Percentiles rank a stretch among this genome's conserved stretches.
Conservation (phyloP, 1,140 invertebrate genomes). For the Drosophila nigrodunni region DNA sequence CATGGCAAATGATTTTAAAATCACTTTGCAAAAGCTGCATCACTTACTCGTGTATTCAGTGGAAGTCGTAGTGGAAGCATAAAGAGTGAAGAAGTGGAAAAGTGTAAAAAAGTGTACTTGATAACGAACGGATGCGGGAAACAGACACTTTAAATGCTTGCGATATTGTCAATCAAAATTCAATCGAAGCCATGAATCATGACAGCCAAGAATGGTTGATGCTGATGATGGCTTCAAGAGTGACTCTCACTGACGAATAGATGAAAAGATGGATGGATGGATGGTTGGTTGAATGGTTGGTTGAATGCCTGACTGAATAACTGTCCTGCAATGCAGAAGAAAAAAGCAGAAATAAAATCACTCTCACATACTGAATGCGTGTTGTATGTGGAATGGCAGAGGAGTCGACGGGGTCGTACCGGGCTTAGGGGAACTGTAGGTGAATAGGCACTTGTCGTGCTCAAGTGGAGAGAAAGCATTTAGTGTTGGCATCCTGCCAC, state of each 20-base stretch:
- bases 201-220: conserved; percentile 58
- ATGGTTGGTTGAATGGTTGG: background rate
- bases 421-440: conserved; percentile 16
- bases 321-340: conserved; percentile 45
- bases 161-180: conserved; percentile 85
- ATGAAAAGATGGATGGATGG: conserved; percentile 38
- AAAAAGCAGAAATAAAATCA: conserved; percentile 66
- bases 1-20: conserved; percentile 82
- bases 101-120: conserved; percentile 29
- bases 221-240: conserved; percentile 70
- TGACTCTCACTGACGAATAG: conserved; percentile 62
- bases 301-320: conserved; percentile 5
- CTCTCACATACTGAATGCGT: conserved; percentile 67
- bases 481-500: conserved; percentile 69
- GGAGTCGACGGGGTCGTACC: too few relatives aligned
- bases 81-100: conserved; percentile 3
- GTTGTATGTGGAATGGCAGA: conserved; percentile 41
- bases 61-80: conserved; percentile 19
- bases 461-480: conserved; percentile 64
- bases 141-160: conserved; percentile 84
- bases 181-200: conserved; percentile 83
- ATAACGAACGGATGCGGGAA: conserved; percentile 71
- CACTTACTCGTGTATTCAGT: conserved; percentile 23
- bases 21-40: conserved; percentile 58
- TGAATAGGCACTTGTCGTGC: conserved; percentile 54